These are phyloP conservation scores for Nautilus pompilius DNA, from an alignment of 1,140 invertebrate species.

Conservation along the genomic window DNA sequence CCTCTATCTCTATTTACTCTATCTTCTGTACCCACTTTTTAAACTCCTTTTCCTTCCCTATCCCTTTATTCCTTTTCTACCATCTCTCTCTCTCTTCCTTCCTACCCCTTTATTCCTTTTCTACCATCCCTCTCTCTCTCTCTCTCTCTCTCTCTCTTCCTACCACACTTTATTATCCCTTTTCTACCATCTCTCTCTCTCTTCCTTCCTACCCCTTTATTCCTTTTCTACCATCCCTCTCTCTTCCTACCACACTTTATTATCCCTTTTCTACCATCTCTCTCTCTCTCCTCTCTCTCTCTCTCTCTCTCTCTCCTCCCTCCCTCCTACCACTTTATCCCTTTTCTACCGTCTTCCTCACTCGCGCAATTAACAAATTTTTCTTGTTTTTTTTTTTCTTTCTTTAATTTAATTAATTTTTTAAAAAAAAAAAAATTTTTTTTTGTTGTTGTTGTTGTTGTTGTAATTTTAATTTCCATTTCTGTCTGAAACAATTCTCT, in stretches of 20 bases:
- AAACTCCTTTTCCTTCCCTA: neutral
- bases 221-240: neutral
- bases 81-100: neutral
- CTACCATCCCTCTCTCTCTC: neutral
- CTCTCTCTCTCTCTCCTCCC: neutral
- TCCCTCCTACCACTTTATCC: neutral
- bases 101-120: neutral
- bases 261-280: neutral
- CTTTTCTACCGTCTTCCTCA: neutral
- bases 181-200: neutral
- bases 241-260: neutral
- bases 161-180: neutral
- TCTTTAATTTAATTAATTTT: too few relatives aligned
- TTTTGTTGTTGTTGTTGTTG: too few relatives aligned
- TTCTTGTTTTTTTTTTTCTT: too few relatives aligned
- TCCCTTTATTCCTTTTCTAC: neutral
- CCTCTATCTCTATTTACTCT: neutral
- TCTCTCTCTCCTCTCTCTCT: neutral
- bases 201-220: neutral
- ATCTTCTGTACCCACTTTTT: neutral
- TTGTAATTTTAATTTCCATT: too few relatives aligned
- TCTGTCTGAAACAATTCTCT: too few relatives aligned
- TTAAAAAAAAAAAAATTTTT: too few relatives aligned
- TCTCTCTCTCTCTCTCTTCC: neutral
- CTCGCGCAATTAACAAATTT: too few relatives aligned